Conservation (phyloP, 2,888 invertebrate genomes). For the Diarsia mendica region DNA sequence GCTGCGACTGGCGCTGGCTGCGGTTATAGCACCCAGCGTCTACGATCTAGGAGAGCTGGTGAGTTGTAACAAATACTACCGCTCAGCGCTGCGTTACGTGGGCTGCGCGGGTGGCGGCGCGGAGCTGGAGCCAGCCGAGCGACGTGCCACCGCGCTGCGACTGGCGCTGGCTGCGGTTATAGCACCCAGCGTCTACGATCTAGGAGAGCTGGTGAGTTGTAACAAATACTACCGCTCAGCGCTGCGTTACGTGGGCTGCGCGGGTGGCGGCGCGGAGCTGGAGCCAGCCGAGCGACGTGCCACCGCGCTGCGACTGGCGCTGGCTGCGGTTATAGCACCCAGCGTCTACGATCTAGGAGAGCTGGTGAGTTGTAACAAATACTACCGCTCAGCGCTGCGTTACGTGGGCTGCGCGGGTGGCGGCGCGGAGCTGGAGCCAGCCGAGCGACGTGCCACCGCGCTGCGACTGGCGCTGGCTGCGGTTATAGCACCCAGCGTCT, state of each 20-base stretch:
- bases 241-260: constrained; percentile 93
- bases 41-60: constrained; percentile 99
- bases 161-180: constrained; percentile 98
- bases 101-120: constrained; percentile 85
- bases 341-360: constrained; percentile 99
- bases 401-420: constrained; percentile 90
- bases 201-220: constrained; percentile 97
- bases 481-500: constrained; percentile 97
- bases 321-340: constrained; percentile 98
- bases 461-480: constrained; percentile 98
- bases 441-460: constrained; percentile 89
- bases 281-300: constrained; percentile 75
- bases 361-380: constrained; percentile 95
- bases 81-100: constrained; percentile 96
- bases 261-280: constrained; percentile 77
- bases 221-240: constrained; percentile 98
- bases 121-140: constrained; percentile 72
- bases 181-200: constrained; percentile 98
- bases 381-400: constrained; percentile 98
- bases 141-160: constrained; percentile 93
- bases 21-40: constrained; percentile 97
- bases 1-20: constrained; percentile 97
- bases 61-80: constrained; percentile 96
- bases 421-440: constrained; percentile 74
- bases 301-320: constrained; percentile 95